Base-by-base conservation (phyloP, 2,113 vertebrate species). In the Puffinus mauretanicus region DNA sequence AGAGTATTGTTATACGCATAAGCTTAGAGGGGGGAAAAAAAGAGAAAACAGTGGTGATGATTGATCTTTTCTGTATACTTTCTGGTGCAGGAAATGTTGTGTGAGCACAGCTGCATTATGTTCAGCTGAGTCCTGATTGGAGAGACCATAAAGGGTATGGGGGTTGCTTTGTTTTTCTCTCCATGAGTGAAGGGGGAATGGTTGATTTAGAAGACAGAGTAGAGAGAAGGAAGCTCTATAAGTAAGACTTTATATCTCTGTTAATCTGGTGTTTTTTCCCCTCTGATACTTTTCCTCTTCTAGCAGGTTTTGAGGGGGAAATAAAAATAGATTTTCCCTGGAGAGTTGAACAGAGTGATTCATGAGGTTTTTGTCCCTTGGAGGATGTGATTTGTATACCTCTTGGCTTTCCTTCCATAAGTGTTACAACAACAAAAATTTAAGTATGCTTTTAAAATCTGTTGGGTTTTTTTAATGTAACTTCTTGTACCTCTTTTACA, bases 121-220 rank as follows among this genome's bases (percentile, higher is more conserved):
- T 30, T 62, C 72, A 92, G n/a, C 54, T 87, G 78, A 11, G 15
- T 29, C 18, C 10, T 78, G 40, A 0, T 3, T 78, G 16, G 11
- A 38, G 32, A 21, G 10, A 27, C 8, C 8, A 30, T 76, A 88
- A 82, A 81, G 3, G 9, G 5, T 38, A 8, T 72, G 69, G 25
- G n/a, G 5, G 5, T 6, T 4, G 1, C 0, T 0, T 2, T 42
- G 1, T 20, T 44, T 16, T 13, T 29, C 2, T 29, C 1, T 26
- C 2, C 1, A 4, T 2, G 3, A 5, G 8, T 18, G 21, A 17
- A 26, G 16, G 21, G 2, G 9, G 24, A n/a, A 5, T 7, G 16
- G 9, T 29, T 69, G 30, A 0, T 46, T 46, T 54, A 66, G 24
- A 9, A 82, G 18, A 14, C 22, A 3, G 7, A 40, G 1, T 4